These are phyloP conservation scores for Myiopsitta monachus DNA, from an alignment of 2,113 vertebrate genomes.

Conservation along the genomic window DNA sequence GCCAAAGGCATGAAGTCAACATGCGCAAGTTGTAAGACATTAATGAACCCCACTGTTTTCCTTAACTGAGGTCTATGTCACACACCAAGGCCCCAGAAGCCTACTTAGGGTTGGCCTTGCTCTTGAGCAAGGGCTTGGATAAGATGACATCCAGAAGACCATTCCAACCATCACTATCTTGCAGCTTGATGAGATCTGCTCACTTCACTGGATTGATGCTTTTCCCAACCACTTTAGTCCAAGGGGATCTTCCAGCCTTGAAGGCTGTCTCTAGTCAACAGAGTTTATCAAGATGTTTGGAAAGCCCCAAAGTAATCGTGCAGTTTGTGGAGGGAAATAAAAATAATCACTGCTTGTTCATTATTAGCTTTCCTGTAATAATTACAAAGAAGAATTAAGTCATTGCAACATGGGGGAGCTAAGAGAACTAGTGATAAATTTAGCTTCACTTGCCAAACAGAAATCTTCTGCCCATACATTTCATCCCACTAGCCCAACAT, in stretches of 20 bases:
- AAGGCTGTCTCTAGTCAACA: not conserved
- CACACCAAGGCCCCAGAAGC: not conserved
- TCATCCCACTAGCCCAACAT: not conserved
- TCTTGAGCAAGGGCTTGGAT: not conserved
- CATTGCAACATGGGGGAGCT: not conserved
- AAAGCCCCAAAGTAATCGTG: not conserved
- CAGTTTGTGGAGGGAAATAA: not conserved
- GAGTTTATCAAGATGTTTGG: not conserved
- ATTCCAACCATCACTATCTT: not conserved
- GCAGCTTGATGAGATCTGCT: not conserved
- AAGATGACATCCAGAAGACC: not conserved
- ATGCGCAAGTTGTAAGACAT: not conserved
- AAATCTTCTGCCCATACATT: not conserved
- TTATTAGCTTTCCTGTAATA: not conserved
- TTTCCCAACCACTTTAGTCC: not conserved
- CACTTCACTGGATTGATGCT: not conserved
- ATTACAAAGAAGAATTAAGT: not conserved
- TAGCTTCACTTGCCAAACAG: not conserved
- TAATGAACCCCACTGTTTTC: not conserved
- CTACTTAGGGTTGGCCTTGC: not conserved
- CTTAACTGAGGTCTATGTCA: not conserved
- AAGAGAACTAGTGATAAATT: not conserved
- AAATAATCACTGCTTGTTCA: not conserved
- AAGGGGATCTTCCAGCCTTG: not conserved
- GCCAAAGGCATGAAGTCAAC: not conserved